Percentiles rank a stretch among this genome's conserved stretches.
phyloP scores from a whole-genome alignment of 1,140 invertebrate species.

The Anagrus nilaparvatae region DNA sequence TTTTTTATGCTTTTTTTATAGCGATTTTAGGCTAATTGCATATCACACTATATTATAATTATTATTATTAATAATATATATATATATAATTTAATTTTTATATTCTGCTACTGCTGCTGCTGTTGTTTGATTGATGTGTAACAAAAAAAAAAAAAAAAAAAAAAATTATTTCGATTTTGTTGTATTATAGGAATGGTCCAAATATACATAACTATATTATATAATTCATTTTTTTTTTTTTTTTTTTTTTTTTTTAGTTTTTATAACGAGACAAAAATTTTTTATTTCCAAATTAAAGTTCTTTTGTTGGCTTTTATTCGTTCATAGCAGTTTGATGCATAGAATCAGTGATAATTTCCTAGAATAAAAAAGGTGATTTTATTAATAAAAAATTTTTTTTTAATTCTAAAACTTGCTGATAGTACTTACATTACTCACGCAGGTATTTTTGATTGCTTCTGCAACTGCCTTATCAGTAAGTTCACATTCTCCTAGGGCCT shows the following conservation, averaged over 20 bases:
- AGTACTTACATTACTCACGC: slow-evolving; percentile 38
- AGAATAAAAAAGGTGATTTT: slow-evolving; percentile 19
- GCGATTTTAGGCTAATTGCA: slow-evolving; percentile 9
- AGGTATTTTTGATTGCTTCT: slow-evolving; percentile 35
- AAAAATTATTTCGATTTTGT: slow-evolving; percentile 39
- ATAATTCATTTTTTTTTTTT: too few relatives aligned
- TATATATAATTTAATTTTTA: slow-evolving; percentile 15
- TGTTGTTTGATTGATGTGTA: slow-evolving; percentile 33
- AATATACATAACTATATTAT: slow-evolving; percentile 45
- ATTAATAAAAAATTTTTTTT: slow-evolving; percentile 3
- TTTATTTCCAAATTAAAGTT: slow-evolving; percentile 42
- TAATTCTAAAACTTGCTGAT: slow-evolving; percentile 7
- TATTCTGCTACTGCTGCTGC: slow-evolving; percentile 7
- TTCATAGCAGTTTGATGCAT: slow-evolving; percentile 37
- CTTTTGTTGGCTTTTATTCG: slow-evolving; percentile 37
- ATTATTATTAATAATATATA: neutral
- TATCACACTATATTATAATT: slow-evolving; percentile 12
- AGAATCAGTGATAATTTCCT: slow-evolving; percentile 40
- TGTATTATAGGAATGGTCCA: slow-evolving; percentile 44
- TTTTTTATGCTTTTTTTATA: slow-evolving; percentile 29
- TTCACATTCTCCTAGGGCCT: slow-evolving; percentile 39
- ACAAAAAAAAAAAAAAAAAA: too few relatives aligned
- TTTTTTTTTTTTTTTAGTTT: slow-evolving; percentile 36
- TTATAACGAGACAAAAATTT: slow-evolving; percentile 44
- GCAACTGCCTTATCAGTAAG: slow-evolving; percentile 39